Evolutionary conservation across 2,113 vertebrate species (phyloP).

Genomic region (Scytalopus superciliaris): DNA sequence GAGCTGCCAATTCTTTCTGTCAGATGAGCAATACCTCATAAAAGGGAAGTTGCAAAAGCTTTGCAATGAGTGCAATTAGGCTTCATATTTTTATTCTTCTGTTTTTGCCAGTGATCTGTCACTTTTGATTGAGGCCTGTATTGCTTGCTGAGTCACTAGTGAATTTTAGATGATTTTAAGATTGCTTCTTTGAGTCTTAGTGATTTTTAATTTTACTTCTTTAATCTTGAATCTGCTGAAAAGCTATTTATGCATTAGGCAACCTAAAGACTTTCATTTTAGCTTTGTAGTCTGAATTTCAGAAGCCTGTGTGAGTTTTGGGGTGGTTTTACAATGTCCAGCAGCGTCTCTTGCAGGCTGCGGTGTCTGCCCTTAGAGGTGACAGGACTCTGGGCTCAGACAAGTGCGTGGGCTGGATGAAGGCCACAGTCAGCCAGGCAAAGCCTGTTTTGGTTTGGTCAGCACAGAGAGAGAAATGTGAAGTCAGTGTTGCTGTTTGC

Average conservation of each 20-base stretch:
- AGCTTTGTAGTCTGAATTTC: neutral
- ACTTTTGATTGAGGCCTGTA: neutral
- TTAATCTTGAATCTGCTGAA: neutral
- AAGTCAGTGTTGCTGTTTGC: neutral
- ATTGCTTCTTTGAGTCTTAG: neutral
- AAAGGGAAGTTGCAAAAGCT: slow-evolving; percentile 42
- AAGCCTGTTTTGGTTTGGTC: neutral
- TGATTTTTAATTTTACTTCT: neutral
- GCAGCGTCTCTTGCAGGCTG: neutral
- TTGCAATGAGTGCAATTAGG: neutral
- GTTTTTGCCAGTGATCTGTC: neutral
- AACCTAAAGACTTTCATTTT: neutral
- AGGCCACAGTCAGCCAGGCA: neutral
- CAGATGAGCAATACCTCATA: neutral
- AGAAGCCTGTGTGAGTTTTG: neutral
- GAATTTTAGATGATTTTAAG: neutral
- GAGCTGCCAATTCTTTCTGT: neutral
- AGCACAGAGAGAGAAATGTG: neutral
- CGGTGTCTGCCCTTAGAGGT: neutral
- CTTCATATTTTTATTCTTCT: neutral
- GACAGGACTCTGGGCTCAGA: neutral
- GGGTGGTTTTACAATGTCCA: neutral
- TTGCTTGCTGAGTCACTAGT: neutral
- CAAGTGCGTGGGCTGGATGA: neutral
- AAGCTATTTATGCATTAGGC: neutral